Conservation (phyloP, 2,797 vertebrate genomes). For the Margarornis squamiger region DNA sequence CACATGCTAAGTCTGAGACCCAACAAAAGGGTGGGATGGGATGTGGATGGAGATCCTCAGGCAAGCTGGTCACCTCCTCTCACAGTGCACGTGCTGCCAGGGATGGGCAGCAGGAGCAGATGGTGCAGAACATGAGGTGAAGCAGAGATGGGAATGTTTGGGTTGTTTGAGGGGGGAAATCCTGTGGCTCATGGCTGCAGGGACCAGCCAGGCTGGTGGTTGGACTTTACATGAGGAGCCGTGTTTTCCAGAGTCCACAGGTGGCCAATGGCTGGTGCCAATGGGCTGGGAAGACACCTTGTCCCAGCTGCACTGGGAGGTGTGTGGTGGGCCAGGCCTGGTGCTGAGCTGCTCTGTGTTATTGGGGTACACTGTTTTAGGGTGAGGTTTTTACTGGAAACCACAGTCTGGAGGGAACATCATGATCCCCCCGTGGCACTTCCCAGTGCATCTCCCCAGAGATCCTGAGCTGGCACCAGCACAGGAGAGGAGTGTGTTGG, state of each 20-base stretch:
- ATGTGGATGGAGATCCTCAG: not conserved
- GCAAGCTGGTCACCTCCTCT: accelerated
- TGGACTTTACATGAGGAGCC: not conserved
- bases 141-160: not conserved
- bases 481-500: not conserved
- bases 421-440: not conserved
- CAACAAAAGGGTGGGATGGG: not conserved
- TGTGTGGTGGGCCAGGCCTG: not conserved
- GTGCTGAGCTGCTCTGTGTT: not conserved
- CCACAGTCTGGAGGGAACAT: not conserved
- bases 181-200: not conserved
- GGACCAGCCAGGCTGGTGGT: not conserved
- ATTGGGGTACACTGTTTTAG: not conserved
- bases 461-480: accelerated
- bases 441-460: too few relatives aligned
- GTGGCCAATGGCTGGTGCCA: not conserved
- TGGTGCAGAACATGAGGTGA: not conserved
- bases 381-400: not conserved
- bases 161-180: too few relatives aligned
- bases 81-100: not conserved
- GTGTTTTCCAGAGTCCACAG: not conserved
- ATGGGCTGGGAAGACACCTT: accelerated
- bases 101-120: not conserved
- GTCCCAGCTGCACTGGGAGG: not conserved
- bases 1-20: accelerated